A percentile compares a stretch with the other conserved stretches of the same genome.
Conservation (phyloP, 2,888 invertebrate genomes). For the Busseola fusca region DNA sequence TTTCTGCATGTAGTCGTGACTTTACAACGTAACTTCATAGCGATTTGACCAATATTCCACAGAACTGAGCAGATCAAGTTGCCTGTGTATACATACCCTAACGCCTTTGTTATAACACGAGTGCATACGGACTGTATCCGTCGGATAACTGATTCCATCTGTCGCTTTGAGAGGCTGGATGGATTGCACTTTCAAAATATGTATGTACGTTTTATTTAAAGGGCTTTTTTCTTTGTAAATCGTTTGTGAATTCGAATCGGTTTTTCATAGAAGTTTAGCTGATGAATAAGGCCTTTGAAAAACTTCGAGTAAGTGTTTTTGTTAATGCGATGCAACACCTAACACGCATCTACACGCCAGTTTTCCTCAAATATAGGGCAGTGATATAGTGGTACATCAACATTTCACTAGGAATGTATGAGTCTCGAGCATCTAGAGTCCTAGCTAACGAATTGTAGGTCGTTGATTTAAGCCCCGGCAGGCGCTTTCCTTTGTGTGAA, state of each 20-base stretch:
- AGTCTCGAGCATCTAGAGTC: not conserved
- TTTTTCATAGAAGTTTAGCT: not conserved
- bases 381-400: not conserved
- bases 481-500: not conserved
- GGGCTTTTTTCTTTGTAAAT: not conserved
- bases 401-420: not conserved
- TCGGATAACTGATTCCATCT: constrained; percentile 49
- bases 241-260: constrained; percentile 16
- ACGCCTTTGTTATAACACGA: constrained; percentile 36
- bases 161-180: constrained; percentile 44
- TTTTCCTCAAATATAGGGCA: not conserved
- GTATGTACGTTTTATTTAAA: not conserved
- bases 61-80: not conserved
- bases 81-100: constrained; percentile 21
- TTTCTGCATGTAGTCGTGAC: not conserved
- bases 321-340: too few species aligned
- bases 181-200: constrained; percentile 37
- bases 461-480: not conserved
- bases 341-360: not conserved
- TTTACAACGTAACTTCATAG: not conserved
- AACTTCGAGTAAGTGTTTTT: not conserved
- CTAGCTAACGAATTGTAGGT: not conserved
- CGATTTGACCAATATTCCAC: not conserved
- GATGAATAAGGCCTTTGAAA: not conserved
- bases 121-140: constrained; percentile 34